Evolutionary conservation across 1,140 invertebrate genomes (phyloP).

Genomic region (Brachionus manjavacas): DNA sequence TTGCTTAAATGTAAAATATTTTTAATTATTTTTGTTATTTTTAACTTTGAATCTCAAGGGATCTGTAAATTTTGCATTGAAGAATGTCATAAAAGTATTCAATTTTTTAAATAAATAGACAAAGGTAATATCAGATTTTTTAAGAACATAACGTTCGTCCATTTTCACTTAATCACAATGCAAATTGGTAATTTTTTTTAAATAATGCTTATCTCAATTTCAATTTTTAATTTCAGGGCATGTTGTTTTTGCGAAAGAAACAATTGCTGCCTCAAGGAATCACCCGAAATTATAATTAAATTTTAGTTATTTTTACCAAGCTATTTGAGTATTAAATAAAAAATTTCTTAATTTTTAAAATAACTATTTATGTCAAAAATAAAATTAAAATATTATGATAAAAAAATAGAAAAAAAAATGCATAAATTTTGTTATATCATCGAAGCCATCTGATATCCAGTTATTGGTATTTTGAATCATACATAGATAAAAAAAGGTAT

Average conservation of each 20-base stretch:
- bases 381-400: neutral
- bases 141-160: neutral
- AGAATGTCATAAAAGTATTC: slow-evolving; percentile 16
- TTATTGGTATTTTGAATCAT: neutral
- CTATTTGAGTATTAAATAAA: neutral
- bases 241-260: slow-evolving; percentile 32
- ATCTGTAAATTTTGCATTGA: neutral
- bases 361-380: neutral
- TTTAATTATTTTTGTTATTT: neutral
- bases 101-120: neutral
- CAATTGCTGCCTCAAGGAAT: neutral
- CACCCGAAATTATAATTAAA: neutral
- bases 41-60: neutral
- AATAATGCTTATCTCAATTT: neutral
- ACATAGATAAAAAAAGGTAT: neutral
- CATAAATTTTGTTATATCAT: neutral
- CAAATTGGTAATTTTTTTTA: neutral
- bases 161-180: slow-evolving; percentile 4
- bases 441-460: neutral
- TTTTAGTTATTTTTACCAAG: neutral
- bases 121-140: neutral
- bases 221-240: neutral
- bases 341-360: neutral
- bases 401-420: neutral
- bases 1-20: neutral